phyloP scores from a whole-genome alignment of 1,140 invertebrate species.

The Conus ventricosus region DNA sequence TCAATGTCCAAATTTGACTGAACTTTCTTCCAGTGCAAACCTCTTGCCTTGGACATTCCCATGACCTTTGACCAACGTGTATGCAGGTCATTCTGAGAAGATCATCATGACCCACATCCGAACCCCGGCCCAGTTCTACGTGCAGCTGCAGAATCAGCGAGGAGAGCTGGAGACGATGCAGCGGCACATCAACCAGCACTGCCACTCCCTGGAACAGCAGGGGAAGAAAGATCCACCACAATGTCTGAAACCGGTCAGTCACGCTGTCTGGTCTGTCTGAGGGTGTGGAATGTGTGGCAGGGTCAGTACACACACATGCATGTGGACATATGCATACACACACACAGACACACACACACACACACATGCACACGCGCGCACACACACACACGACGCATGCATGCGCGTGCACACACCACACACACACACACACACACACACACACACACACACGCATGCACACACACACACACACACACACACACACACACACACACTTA shows the following conservation, averaged over 20 bases:
- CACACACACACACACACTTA: too few relatives aligned
- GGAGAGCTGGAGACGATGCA: slow-evolving; percentile 40
- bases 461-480: too few relatives aligned
- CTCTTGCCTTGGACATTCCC: too few relatives aligned
- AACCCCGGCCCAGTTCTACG: slow-evolving; percentile 54
- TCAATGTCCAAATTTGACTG: too few relatives aligned
- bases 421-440: too few relatives aligned
- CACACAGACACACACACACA: too few relatives aligned
- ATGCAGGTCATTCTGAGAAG: slow-evolving; percentile 42
- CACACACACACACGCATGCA: too few relatives aligned
- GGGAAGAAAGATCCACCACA: neutral
- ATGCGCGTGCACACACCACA: too few relatives aligned
- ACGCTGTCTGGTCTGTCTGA: neutral
- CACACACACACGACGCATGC: too few relatives aligned
- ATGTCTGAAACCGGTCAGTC: neutral
- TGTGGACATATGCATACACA: too few relatives aligned
- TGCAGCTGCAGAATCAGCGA: slow-evolving; percentile 45
- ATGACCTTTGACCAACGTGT: neutral
- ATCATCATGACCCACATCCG: slow-evolving; percentile 59
- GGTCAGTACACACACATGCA: neutral
- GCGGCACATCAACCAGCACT: slow-evolving; percentile 49
- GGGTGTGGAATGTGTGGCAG: neutral
- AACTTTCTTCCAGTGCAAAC: too few relatives aligned
- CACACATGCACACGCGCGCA: too few relatives aligned
- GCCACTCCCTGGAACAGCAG: slow-evolving; percentile 6